phyloP scores from a whole-genome alignment of 2,113 vertebrate species.

The Amblyornis subalaris region DNA sequence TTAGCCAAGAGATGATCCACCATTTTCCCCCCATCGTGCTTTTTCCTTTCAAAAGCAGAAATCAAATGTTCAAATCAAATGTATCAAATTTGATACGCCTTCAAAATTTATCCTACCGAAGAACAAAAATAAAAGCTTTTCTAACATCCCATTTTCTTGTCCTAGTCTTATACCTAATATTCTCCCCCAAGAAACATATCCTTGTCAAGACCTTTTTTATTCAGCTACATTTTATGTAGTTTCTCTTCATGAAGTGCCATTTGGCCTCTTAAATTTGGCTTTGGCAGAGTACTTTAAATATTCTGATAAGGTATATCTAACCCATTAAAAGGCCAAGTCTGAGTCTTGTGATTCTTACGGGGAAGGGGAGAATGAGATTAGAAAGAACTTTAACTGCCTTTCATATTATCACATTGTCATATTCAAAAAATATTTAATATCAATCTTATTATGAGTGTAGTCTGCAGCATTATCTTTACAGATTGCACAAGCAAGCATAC shows the following conservation, averaged over 20 bases:
- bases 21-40: not conserved
- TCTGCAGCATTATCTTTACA: not conserved
- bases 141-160: not conserved
- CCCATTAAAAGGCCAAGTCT: not conserved
- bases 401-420: not conserved
- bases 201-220: not conserved
- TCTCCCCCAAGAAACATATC: not conserved
- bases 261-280: not conserved
- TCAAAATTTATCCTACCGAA: not conserved
- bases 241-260: constrained; percentile 11
- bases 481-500: not conserved
- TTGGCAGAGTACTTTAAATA: constrained; percentile 34
- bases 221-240: not conserved
- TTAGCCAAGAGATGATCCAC: not conserved
- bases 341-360: constrained; percentile 11
- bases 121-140: not conserved
- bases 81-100: not conserved
- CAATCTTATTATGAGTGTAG: not conserved
- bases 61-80: not conserved
- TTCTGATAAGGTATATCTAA: constrained; percentile 1
- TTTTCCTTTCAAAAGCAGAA: not conserved
- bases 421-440: not conserved
- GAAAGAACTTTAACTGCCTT: not conserved
- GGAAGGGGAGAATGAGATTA: not conserved
- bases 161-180: not conserved